A percentile compares a stretch with the other conserved stretches of the same genome.
These are phyloP conservation scores for Rhea pennata DNA, from an alignment of 2,113 vertebrate species.

Conservation along the genomic window DNA sequence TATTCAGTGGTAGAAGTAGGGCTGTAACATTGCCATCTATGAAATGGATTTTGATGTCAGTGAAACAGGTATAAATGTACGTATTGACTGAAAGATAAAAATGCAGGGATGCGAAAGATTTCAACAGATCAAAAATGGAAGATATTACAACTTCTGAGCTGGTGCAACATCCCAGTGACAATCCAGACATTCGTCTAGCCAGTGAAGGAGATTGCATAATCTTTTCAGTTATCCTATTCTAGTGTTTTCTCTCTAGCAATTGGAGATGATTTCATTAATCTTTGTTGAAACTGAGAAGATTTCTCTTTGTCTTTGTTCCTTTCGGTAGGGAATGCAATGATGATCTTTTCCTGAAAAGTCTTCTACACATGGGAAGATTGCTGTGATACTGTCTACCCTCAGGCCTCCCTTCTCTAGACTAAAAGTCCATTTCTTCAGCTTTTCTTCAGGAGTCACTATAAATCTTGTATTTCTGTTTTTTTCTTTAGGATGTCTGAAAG, in stretches of 20 bases:
- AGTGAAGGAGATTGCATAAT: not conserved
- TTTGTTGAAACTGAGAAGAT: not conserved
- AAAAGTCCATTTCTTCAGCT: not conserved
- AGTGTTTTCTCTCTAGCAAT: not conserved
- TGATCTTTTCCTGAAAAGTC: not conserved
- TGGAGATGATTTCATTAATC: not conserved
- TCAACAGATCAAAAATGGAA: not conserved
- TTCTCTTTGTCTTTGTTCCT: slow-evolving; percentile 4
- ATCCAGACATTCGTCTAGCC: not conserved
- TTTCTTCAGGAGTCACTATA: not conserved
- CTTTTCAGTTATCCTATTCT: not conserved
- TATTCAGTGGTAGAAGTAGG: not conserved
- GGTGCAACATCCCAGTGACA: not conserved
- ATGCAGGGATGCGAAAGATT: not conserved
- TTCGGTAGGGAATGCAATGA: not conserved
- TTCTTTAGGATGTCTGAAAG: not conserved
- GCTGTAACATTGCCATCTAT: not conserved
- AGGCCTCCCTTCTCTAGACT: not conserved
- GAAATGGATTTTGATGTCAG: not conserved
- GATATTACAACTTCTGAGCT: not conserved
- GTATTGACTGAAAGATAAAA: not conserved
- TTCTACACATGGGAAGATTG: not conserved
- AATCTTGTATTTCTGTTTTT: not conserved
- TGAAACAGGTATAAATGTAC: not conserved
- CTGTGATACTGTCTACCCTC: not conserved